Conservation (phyloP, 2,888 invertebrate genomes). For the Meiosimyza decipiens region DNA sequence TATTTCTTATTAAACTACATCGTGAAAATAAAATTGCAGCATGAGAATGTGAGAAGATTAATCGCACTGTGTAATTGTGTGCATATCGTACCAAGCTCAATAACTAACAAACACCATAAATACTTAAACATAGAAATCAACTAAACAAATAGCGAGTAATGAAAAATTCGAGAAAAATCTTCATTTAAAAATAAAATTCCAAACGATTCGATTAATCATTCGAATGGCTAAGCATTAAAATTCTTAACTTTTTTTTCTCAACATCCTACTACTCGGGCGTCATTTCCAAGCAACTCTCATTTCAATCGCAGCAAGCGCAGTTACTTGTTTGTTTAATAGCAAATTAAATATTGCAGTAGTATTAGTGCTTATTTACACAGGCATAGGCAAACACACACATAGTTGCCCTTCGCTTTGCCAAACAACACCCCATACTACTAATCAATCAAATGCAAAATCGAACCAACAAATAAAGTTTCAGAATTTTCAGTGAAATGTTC, state of each 20-base stretch:
- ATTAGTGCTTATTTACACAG: background rate
- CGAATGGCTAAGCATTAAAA: conserved; percentile 3
- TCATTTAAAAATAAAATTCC: conserved; percentile 19
- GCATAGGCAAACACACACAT: background rate
- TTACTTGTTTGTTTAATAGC: conserved; percentile 22
- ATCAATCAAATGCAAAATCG: conserved; percentile 33
- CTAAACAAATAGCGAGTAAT: background rate
- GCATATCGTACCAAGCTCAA: too few species aligned
- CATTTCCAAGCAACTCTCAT: background rate
- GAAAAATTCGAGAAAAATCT: conserved; percentile 20
- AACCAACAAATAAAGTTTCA: conserved; percentile 23
- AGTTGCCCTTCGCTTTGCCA: too few species aligned
- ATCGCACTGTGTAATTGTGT: too few species aligned
- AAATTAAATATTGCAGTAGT: conserved; percentile 19
- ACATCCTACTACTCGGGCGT: too few species aligned
- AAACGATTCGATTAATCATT: conserved; percentile 30
- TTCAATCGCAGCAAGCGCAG: background rate
- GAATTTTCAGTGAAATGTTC: background rate
- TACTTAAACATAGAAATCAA: too few species aligned
- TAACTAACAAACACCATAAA: too few species aligned
- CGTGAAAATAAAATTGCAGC: too few species aligned
- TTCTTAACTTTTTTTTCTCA: background rate
- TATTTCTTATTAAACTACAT: too few species aligned
- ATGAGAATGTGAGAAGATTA: too few species aligned
- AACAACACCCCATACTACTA: background rate